phyloP scores from a whole-genome alignment of 1,140 invertebrate species.

The Meloidogyne exigua region DNA sequence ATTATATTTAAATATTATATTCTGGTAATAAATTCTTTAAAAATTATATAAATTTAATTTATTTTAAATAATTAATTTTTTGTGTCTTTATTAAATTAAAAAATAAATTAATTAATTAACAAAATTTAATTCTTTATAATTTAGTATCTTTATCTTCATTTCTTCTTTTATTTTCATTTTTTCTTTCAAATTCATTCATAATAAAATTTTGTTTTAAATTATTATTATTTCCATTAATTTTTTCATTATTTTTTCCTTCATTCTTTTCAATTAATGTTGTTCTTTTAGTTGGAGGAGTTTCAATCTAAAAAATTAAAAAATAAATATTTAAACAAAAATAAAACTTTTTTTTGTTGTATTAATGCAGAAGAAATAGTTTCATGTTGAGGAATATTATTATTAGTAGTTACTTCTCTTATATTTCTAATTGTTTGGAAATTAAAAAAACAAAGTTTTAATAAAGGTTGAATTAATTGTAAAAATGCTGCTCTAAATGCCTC shows the following conservation, averaged over 20 bases:
- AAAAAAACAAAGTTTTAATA: constrained; percentile 52
- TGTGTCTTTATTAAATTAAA: no score
- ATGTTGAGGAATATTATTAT: constrained; percentile 6
- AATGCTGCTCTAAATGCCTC: constrained; percentile 50
- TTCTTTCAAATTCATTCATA: constrained; percentile 1
- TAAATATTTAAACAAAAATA: neutral
- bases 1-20: no score
- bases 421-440: constrained; percentile 26
- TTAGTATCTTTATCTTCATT: neutral
- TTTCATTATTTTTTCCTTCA: neutral
- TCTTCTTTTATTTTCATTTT: neutral
- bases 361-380: constrained; percentile 34
- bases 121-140: neutral
- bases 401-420: neutral
- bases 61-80: no score
- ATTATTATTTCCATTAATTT: neutral
- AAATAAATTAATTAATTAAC: no score
- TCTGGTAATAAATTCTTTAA: no score
- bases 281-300: neutral
- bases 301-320: neutral
- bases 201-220: neutral
- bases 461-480: constrained; percentile 46
- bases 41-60: no score
- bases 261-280: neutral
- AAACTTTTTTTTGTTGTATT: constrained; percentile 16